Evolutionary conservation across 2,113 vertebrate species (phyloP).

Genomic region (Vidua chalybeata): DNA sequence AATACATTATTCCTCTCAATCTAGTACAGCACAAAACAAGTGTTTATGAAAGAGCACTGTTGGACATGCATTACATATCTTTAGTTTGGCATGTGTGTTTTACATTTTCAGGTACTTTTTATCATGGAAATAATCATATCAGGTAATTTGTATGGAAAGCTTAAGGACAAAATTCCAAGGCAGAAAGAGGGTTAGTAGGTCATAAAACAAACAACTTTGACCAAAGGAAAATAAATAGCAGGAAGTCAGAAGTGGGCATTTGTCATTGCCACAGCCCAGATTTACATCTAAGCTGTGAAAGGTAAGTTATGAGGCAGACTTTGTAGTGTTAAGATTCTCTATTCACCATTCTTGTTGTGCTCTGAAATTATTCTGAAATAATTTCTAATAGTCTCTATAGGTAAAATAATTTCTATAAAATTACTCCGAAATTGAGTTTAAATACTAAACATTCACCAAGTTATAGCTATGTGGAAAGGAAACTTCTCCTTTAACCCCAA

Average conservation of each 20-base stretch:
- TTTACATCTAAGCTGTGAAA: not conserved
- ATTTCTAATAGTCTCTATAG: not conserved
- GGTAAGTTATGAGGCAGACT: not conserved
- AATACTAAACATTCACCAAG: not conserved
- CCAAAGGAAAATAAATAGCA: not conserved
- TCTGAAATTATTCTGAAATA: not conserved
- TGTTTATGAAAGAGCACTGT: not conserved
- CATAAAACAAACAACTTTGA: not conserved
- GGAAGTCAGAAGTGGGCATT: not conserved
- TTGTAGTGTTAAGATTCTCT: not conserved
- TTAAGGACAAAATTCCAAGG: not conserved
- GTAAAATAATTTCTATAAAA: not conserved
- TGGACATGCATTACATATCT: not conserved
- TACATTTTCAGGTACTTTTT: not conserved
- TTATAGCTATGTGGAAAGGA: not conserved
- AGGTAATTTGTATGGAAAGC: not conserved
- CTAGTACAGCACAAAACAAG: not conserved
- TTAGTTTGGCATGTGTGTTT: not conserved
- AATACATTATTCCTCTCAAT: not conserved
- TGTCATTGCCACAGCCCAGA: not conserved
- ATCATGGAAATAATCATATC: not conserved
- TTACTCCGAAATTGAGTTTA: not conserved
- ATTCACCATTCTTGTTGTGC: not conserved
- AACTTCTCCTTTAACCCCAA: not conserved
- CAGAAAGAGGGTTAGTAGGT: not conserved